Evolutionary conservation across 2,888 invertebrate species (phyloP).

Genomic region (Erynnis tages): DNA sequence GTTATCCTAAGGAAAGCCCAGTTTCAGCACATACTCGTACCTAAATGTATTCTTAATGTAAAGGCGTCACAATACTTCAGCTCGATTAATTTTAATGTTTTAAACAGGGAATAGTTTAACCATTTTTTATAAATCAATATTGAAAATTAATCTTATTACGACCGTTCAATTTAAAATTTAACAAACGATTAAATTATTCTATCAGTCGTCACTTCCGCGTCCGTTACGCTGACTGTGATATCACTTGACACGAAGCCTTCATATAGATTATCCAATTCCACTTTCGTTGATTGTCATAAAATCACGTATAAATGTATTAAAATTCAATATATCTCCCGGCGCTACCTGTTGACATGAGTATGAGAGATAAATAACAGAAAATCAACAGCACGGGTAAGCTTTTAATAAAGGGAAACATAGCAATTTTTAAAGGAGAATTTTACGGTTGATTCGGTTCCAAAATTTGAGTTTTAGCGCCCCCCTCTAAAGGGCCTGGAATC

Average conservation of each 20-base stretch:
- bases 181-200: background rate
- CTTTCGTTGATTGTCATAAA: conserved; percentile 23
- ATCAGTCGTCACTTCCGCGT: conserved; percentile 4
- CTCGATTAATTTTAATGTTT: too few species aligned
- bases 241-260: conserved; percentile 13
- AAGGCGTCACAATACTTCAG: too few species aligned
- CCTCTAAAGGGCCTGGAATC: conserved; percentile 70
- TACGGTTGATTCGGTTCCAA: conserved; percentile 52
- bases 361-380: background rate
- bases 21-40: too few species aligned
- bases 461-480: conserved; percentile 53
- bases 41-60: background rate
- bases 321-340: conserved; percentile 7
- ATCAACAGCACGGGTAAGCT: background rate
- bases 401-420: conserved; percentile 20
- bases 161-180: background rate
- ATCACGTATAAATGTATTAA: conserved; percentile 22
- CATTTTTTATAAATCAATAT: too few species aligned
- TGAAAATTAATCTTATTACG: too few species aligned
- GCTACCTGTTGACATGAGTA: conserved; percentile 18
- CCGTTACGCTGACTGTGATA: conserved; percentile 7
- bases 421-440: conserved; percentile 41
- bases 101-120: too few species aligned
- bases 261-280: conserved; percentile 15
- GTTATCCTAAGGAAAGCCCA: background rate